Percentiles rank a stretch among this genome's conserved stretches.
phyloP scores from a whole-genome alignment of 2,113 vertebrate genomes.

The Paradoxurus hermaphroditus region DNA sequence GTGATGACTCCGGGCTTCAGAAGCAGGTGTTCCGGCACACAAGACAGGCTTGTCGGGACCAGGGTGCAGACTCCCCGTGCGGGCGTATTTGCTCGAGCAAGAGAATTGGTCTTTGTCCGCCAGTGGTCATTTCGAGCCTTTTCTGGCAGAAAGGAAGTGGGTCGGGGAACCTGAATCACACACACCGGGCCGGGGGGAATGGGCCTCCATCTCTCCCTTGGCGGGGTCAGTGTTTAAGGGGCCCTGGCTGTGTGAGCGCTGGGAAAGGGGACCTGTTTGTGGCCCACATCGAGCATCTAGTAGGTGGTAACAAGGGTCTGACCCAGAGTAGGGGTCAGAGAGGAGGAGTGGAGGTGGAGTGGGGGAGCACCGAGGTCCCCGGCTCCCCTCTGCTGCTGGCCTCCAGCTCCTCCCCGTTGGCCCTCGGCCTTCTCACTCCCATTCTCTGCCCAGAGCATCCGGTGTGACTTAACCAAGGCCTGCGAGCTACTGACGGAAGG shows the following conservation, averaged over 20 bases:
- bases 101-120: neutral
- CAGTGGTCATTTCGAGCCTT: neutral
- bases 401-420: neutral
- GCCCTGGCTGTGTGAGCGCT: neutral
- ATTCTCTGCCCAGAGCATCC: neutral
- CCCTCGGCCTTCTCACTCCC: neutral
- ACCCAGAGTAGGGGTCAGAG: neutral
- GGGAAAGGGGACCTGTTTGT: neutral
- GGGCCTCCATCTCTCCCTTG: neutral
- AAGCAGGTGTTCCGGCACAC: too few species aligned
- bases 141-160: neutral
- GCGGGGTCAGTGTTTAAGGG: neutral
- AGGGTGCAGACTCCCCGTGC: rapidly evolving
- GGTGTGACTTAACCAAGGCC: neutral
- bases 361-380: neutral
- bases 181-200: neutral
- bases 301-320: neutral
- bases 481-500: neutral
- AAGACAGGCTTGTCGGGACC: neutral
- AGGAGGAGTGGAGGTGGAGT: neutral
- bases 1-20: neutral
- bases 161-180: neutral
- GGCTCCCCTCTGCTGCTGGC: neutral
- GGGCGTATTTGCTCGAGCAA: neutral
- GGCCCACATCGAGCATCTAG: neutral